Base-by-base conservation (phyloP, 1,140 invertebrate genomes). In the Hydropsyche tenuis region DNA sequence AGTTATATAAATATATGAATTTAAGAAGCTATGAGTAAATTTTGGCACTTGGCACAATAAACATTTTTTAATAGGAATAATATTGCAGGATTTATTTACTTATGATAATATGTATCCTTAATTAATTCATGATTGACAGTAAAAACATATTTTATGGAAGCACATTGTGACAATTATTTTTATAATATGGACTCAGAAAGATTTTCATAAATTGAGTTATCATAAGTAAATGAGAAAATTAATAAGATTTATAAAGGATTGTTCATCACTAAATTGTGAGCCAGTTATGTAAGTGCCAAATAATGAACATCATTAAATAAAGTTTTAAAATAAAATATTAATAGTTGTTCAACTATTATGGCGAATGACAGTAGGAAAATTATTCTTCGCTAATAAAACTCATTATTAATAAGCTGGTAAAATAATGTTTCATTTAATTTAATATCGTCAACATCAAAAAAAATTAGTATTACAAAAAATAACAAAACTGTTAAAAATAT, bases 61-160 rank as follows among this genome's bases (percentile, higher is more conserved):
- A 43, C n/a, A 65, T 16, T 16, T 65, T n/a, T 27, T 42, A 37
- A 65, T 65, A 65, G 42, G 63, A 65, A 65, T 43, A 43, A 45
- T 45, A 43, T 65, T 65, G 63, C 63, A 65, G 42, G 42, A 65
- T 65, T 18, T 18, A 30, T 43, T 2, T 65, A 42, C 22, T 65
- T 20, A 63, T 56, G 18, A 56, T 56, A 22, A 4, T 65, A 65
- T 43, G 30, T 63, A n/a, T 0, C 16, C 42, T 65, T 43, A 65
- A 65, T 65, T 65, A 45, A 43, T 18, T 65, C 63, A 27, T 48
- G 65, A 68, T 68, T 68, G 46, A 51, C 11, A 51, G 16, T 43
- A 65, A 68, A 14, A 51, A 48, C 43, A 48, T 68, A 68, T 51
- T 22, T 68, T 51, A 48, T 68, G 65, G 65, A 68, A 68, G 65